These are phyloP conservation scores for Trematocara nigrifrons DNA, from an alignment of 2,113 vertebrate genomes.

Conservation along the genomic window DNA sequence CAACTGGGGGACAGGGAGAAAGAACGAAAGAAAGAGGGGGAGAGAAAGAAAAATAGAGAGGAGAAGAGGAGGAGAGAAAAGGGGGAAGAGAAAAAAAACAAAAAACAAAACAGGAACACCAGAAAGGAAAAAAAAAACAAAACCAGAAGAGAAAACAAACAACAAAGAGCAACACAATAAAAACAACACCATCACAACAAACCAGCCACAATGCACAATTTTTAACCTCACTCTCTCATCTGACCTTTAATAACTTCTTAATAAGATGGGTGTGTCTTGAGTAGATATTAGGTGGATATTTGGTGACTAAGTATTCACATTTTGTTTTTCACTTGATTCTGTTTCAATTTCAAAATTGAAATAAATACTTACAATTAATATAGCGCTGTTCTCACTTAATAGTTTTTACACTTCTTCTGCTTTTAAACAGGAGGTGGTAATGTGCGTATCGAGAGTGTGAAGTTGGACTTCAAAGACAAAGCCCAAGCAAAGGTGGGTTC, in stretches of 20 bases:
- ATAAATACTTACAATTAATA: neutral
- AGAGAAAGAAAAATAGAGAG: too few relatives aligned
- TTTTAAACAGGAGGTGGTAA: slow-evolving; percentile 83
- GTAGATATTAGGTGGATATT: neutral
- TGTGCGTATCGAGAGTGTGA: slow-evolving; percentile 94
- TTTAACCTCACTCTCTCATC: neutral
- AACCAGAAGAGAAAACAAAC: too few relatives aligned
- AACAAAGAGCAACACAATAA: too few relatives aligned
- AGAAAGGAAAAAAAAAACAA: too few relatives aligned
- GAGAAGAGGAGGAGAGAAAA: too few relatives aligned
- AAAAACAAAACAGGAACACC: too few relatives aligned
- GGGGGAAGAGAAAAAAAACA: too few relatives aligned
- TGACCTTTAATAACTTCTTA: neutral
- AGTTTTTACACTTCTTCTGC: neutral
- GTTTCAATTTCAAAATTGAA: neutral
- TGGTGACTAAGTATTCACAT: neutral
- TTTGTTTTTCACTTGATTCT: neutral
- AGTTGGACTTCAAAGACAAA: slow-evolving; percentile 98
- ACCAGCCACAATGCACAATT: too few relatives aligned
- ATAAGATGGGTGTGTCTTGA: neutral
- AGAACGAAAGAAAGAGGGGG: too few relatives aligned
- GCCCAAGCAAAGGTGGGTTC: slow-evolving; percentile 97
- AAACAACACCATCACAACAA: too few relatives aligned
- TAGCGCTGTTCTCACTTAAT: neutral
- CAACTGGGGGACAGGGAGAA: too few relatives aligned